phyloP scores from a whole-genome alignment of 1,140 invertebrate genomes.

The Microplitis demolitor region DNA sequence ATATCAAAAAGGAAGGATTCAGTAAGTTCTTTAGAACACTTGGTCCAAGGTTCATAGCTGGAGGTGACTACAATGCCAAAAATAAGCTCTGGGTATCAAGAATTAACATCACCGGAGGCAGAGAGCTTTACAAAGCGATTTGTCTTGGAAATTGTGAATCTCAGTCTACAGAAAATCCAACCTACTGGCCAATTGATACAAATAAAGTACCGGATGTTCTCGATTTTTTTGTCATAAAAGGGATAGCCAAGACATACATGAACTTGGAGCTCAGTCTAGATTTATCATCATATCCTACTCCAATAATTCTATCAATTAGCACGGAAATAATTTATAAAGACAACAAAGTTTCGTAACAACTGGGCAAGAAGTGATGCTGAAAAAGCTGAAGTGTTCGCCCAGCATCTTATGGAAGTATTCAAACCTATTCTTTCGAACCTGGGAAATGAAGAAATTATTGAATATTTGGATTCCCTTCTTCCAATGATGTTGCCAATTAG shows the following conservation, averaged over 20 bases:
- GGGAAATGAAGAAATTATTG: background rate
- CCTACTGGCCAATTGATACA: constrained; percentile 45
- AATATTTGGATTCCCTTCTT: background rate
- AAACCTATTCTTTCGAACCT: background rate
- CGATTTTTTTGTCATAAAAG: constrained; percentile 36
- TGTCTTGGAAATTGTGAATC: constrained; percentile 12
- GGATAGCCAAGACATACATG: constrained; percentile 20
- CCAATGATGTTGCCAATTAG: background rate
- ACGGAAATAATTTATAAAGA: constrained; percentile 33
- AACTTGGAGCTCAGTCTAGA: constrained; percentile 19
- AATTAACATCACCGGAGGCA: constrained; percentile 30
- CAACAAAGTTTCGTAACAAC: no score
- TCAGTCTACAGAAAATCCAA: constrained; percentile 30
- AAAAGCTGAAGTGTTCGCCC: background rate
- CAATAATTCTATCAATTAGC: constrained; percentile 32
- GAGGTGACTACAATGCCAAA: background rate
- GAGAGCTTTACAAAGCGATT: constrained; percentile 27
- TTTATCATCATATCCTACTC: constrained; percentile 36
- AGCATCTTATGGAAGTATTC: background rate
- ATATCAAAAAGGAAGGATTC: background rate
- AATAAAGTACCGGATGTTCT: constrained; percentile 45
- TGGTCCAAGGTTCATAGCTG: background rate
- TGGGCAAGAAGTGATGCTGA: background rate
- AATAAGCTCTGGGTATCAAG: constrained; percentile 37
- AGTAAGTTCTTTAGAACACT: background rate